A percentile compares a stretch with the other conserved stretches of the same genome.
Evolutionary conservation across 2,888 invertebrate species (phyloP).

Genomic region (Notodonta ziczac): DNA sequence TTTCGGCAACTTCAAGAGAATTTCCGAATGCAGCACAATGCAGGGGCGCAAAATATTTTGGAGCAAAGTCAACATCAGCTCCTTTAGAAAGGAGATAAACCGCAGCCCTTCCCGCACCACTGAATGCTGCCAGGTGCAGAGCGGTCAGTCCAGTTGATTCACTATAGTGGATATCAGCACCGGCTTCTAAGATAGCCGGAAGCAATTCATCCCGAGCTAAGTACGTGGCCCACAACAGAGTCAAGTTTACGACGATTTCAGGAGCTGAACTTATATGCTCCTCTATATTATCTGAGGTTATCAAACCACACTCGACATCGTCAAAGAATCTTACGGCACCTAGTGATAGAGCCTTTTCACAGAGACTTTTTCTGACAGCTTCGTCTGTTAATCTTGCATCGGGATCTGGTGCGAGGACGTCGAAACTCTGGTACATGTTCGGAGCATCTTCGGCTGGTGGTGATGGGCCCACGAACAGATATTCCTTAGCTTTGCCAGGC

Average conservation of each 20-base stretch:
- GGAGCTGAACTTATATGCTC: constrained; percentile 85
- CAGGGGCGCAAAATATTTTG: constrained; percentile 91
- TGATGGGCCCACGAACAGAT: constrained; percentile 91
- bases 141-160: constrained; percentile 91
- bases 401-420: constrained; percentile 87
- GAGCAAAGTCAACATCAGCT: constrained; percentile 88
- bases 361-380: constrained; percentile 87
- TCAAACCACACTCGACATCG: constrained; percentile 89
- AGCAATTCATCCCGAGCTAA: constrained; percentile 89
- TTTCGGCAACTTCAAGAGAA: constrained; percentile 90
- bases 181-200: constrained; percentile 86
- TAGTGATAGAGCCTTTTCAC: constrained; percentile 88
- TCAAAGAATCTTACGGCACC: constrained; percentile 89
- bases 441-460: constrained; percentile 92
- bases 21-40: constrained; percentile 96
- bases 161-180: constrained; percentile 88
- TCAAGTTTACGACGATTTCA: constrained; percentile 88
- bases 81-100: constrained; percentile 88
- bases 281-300: constrained; percentile 85
- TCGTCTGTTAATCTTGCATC: constrained; percentile 90
- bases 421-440: constrained; percentile 91
- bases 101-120: constrained; percentile 89
- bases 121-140: constrained; percentile 90
- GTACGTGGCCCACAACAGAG: constrained; percentile 90
- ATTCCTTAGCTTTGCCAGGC: constrained; percentile 86